Conservation (phyloP, 2,888 invertebrate species). For the Heliothis peltigera region DNA sequence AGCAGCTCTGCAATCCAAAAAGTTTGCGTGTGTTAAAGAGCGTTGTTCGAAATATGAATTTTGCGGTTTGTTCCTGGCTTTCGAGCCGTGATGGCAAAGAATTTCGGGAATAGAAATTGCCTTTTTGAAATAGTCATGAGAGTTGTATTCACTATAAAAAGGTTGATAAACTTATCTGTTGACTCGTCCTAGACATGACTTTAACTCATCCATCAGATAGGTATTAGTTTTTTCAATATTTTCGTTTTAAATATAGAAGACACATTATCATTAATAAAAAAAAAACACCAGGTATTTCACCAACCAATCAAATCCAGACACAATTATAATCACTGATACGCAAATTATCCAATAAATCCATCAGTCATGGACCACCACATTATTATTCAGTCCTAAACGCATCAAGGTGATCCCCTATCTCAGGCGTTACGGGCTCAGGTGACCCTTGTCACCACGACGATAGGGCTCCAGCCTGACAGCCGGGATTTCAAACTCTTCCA, state of each 20-base stretch:
- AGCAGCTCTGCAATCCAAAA: conserved; percentile 44
- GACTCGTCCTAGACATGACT: too few species aligned
- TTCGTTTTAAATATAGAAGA: too few species aligned
- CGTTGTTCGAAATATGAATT: conserved; percentile 33
- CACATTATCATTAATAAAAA: too few species aligned
- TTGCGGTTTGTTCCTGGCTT: conserved; percentile 23
- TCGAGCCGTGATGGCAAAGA: conserved; percentile 13
- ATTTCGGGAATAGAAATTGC: background rate
- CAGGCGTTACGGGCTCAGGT: conserved; percentile 20
- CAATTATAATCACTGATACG: background rate
- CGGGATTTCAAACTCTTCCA: conserved; percentile 18
- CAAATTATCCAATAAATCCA: conserved; percentile 18
- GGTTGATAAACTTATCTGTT: too few species aligned
- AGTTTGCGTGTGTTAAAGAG: conserved; percentile 43
- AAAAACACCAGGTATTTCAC: too few species aligned
- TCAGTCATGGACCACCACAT: conserved; percentile 15
- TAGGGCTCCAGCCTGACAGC: conserved; percentile 4
- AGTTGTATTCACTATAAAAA: too few species aligned
- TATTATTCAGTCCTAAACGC: conserved; percentile 25
- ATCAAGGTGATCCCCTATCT: conserved; percentile 18
- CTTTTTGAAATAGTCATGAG: background rate
- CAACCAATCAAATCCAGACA: too few species aligned
- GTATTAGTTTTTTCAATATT: too few species aligned
- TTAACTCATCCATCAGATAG: too few species aligned
- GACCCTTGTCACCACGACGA: conserved; percentile 38